These are phyloP conservation scores for Erynnis tages DNA, from an alignment of 2,888 invertebrate genomes.

Conservation along the genomic window DNA sequence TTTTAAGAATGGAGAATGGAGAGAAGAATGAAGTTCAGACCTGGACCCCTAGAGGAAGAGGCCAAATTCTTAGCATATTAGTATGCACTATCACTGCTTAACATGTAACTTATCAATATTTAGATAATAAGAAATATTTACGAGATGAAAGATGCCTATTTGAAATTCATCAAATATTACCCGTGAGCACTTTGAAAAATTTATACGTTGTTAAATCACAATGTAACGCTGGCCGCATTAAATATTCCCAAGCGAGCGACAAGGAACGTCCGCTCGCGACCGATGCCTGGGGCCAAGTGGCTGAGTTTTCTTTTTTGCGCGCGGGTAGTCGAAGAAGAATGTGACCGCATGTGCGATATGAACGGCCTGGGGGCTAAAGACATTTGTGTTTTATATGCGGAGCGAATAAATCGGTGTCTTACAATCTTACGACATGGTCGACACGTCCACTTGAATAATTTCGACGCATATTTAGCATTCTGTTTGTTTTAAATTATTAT, in stretches of 20 bases:
- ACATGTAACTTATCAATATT: too few relatives aligned
- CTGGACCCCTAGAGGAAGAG: too few relatives aligned
- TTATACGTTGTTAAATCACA: slow-evolving; percentile 32
- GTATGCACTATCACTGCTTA: too few relatives aligned
- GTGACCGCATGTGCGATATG: slow-evolving; percentile 71
- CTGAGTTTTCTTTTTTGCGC: slow-evolving; percentile 46
- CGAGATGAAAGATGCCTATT: too few relatives aligned
- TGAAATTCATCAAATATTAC: too few relatives aligned
- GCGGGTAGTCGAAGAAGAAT: slow-evolving; percentile 62
- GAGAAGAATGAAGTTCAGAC: too few relatives aligned
- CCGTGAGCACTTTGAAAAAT: slow-evolving; percentile 20
- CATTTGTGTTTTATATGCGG: slow-evolving; percentile 43
- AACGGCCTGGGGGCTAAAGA: slow-evolving; percentile 54
- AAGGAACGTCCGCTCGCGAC: slow-evolving; percentile 57
- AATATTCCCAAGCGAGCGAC: slow-evolving; percentile 55
- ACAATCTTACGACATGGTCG: slow-evolving; percentile 20
- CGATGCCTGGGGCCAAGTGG: slow-evolving; percentile 55
- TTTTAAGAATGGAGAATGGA: too few relatives aligned
- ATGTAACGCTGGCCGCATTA: slow-evolving; percentile 50
- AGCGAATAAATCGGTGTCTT: slow-evolving; percentile 32
- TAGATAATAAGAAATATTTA: too few relatives aligned
- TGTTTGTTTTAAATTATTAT: not conserved
- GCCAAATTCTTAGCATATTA: too few relatives aligned
- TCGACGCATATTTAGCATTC: slow-evolving; percentile 6
- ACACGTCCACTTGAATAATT: slow-evolving; percentile 12